Base-by-base conservation (phyloP, 2,888 invertebrate genomes). In the Drosophila meridionalis region DNA sequence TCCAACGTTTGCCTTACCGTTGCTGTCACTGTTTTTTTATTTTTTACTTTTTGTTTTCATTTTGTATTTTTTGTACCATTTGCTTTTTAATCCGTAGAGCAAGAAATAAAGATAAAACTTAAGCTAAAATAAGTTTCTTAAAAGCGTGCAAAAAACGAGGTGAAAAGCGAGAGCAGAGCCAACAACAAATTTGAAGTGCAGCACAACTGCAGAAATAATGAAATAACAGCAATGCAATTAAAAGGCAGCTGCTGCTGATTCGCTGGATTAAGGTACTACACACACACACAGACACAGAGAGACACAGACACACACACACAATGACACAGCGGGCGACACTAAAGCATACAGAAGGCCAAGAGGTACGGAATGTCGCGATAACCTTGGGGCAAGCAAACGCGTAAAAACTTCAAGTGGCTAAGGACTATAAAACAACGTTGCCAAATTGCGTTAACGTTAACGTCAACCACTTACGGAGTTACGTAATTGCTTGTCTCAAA, bases 151-250 rank as follows among this genome's bases (percentile, higher is more conserved):
- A 68, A 56, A 66, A 67, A 26, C 12, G 53, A 36, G 38, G 43
- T 42, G 32, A 20, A 47, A 57, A 30, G 36, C 38, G 50, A 20
- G 50, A 20, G 36, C 42, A 43, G 43, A 11, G 9, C 28, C 55
- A 65, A 64, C 62, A 75, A 67, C 60, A 71, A 80, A 71, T 82
- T 78, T 78, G 73, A 78, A 85, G 80, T 80, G 76, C 76, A 81
- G 76, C 83, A 66, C 61, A 80, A 80, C 67, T 76, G 78, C 76
- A 78, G 67, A 67, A 82, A 82, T 82, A 87, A 86, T 87, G 82
- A 83, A 80, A 82, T 80, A 82, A 77, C 77, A 83, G 82, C 85
- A 83, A 86, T 84, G 89, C 90, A 88, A 89, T 88, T 89, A 90
- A 90, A 83, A 80, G 70, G 64, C 80, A 90, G 82, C 87, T 85